Evolutionary conservation across 2,113 vertebrate genomes (phyloP).

Genomic region (Butorides virescens): DNA sequence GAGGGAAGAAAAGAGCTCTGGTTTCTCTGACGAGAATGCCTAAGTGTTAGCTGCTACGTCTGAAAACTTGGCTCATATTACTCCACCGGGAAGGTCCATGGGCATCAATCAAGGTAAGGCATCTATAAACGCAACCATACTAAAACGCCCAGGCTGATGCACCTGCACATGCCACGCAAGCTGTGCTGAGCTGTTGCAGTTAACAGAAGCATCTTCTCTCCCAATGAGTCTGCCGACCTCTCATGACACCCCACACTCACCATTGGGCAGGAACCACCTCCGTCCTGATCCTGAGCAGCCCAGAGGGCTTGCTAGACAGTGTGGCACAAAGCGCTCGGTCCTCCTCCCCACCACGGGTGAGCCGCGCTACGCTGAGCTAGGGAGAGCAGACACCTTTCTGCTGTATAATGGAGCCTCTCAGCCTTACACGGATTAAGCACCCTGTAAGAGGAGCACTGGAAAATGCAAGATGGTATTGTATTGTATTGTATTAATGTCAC

Average conservation of each 20-base stretch:
- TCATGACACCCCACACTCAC: not conserved
- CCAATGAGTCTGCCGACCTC: not conserved
- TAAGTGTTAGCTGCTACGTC: not conserved
- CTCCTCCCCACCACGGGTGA: not conserved
- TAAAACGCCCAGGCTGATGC: not conserved
- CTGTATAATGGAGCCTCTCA: slow-evolving; percentile 46
- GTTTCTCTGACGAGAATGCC: not conserved
- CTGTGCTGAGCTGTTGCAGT: not conserved
- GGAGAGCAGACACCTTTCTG: slow-evolving; percentile 1
- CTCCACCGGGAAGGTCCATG: not conserved
- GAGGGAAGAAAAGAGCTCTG: not conserved
- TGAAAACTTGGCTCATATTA: not conserved
- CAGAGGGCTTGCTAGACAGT: not conserved
- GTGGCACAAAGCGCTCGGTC: not conserved
- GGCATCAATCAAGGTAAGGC: not conserved
- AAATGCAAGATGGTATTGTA: slow-evolving; percentile 73
- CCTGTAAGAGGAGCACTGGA: slow-evolving; percentile 45
- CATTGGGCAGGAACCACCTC: not conserved
- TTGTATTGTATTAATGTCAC: slow-evolving; percentile 79
- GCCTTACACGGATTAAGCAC: slow-evolving; percentile 40
- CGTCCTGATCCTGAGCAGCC: not conserved
- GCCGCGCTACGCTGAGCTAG: not conserved
- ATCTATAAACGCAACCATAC: not conserved
- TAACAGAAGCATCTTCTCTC: not conserved
- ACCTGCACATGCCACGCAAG: not conserved